Base-by-base conservation (phyloP, 2,888 invertebrate genomes). In the Volucella bombylans region DNA sequence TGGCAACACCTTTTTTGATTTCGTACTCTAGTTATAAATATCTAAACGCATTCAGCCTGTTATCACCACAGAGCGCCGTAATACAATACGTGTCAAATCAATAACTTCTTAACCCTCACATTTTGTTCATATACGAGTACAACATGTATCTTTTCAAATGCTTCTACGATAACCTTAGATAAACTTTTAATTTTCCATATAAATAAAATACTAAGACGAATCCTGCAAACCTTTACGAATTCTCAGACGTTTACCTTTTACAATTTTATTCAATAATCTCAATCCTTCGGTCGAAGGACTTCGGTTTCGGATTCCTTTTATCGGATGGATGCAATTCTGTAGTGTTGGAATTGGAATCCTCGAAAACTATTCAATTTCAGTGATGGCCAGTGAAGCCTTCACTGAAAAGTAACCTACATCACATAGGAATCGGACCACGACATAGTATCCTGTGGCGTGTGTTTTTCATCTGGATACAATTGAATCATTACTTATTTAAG, bases 401-500 rank as follows among this genome's bases (percentile, higher is more conserved):
- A 49, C 39, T 10, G 23, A n/a, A 59, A 61, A 52, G 61, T 61
- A 31, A 71, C 50, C 61, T 59, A 71, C 61, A 54, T 73, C 69
- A 69, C 69, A 59, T 10, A 49, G 47, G 69, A 59, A 49, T 41
- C 49, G 39, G n/a, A 59, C 69, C 57, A 59, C 69, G 59, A 39
- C 52, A 49, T 49, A 47, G 73, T 64, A 64, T 73, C 64, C 55
- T 39, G 54, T 14, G 39, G 55, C 64, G 39, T 47, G 64, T 18
- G 64, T 64, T 64, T 55, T 64, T 73, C 64, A 73, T 73, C 73
- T 73, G 47, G 64, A 73, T 73, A 73, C 64, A 73, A 73, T 73
- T 73, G 73, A 64, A 73, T 73, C 73, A 73, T 73, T 73, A 64
- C 73, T 73, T 73, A 73, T 73, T 73, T 64, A 73, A 54, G 64